phyloP scores from a whole-genome alignment of 2,888 invertebrate species.

The Dorcus parallelipipedus region DNA sequence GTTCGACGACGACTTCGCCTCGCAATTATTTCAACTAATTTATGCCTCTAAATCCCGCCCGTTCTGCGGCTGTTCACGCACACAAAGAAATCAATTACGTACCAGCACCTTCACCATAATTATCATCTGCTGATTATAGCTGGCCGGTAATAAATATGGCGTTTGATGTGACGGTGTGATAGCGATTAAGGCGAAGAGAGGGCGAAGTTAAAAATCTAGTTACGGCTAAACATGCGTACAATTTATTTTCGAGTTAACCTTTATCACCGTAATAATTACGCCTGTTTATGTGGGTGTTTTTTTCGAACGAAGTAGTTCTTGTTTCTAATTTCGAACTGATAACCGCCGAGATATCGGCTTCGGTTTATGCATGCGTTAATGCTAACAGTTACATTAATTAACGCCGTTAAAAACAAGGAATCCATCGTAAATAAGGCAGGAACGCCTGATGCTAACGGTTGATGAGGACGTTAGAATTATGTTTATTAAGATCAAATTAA shows the following conservation, averaged over 20 bases:
- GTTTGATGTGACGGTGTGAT: conserved; percentile 1
- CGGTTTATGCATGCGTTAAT: not conserved
- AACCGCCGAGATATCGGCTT: not conserved
- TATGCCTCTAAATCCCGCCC: conserved; percentile 23
- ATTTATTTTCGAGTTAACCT: conserved; percentile 3
- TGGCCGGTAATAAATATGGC: not conserved
- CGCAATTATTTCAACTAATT: conserved; percentile 29
- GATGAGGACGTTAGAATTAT: too few relatives aligned
- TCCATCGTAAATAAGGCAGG: too few relatives aligned
- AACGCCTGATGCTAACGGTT: too few relatives aligned
- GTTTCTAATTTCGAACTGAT: conserved; percentile 1
- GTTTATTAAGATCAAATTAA: too few relatives aligned
- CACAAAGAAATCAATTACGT: conserved; percentile 10
- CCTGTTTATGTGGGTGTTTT: not conserved
- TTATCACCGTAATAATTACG: not conserved
- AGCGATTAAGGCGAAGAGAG: not conserved
- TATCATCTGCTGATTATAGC: conserved; percentile 5
- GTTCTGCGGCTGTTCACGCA: conserved; percentile 22
- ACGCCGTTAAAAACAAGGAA: too few relatives aligned
- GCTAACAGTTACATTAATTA: too few relatives aligned
- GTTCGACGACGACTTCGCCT: conserved; percentile 9
- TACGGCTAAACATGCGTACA: not conserved
- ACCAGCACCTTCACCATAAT: conserved; percentile 6
- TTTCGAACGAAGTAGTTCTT: not conserved
- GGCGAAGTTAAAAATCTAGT: not conserved